Evolutionary conservation across 2,888 invertebrate species (phyloP), one percentile per base, ranked within the genome.

Genomic region (Drosophila tripunctata): DNA sequence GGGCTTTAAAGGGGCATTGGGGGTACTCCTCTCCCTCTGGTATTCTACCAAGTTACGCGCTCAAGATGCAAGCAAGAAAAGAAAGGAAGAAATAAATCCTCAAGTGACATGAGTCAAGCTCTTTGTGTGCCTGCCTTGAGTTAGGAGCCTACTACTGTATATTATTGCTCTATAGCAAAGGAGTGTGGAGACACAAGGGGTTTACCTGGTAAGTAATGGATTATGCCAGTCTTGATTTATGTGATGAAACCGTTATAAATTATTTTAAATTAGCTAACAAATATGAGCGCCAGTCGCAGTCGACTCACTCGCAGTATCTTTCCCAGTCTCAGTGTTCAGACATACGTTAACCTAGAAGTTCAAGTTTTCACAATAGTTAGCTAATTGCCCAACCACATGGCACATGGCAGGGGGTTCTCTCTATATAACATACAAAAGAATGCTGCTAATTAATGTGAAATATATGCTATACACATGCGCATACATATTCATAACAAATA

Each of bases 71-170:
- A 27, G 44, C 33, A 10, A 41, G 35, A 33, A 67, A 67, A 50
- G 66, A 76, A 84, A 88, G 83, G 83, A 84, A 84, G 83, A 87
- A 81, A 84, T 84, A 84, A 84, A 84, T 84, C 88, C 88, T 84
- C 66, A 78, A 67, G 70, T 84, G 83, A 84, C 83, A 84, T 82
- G 79, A 88, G 78, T 85, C 80, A 70, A 87, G 82, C 86, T 81
- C 73, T 81, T 76, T 76, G 74, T 78, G 61, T 56, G 67, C 64
- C 27, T 27, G 27, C 27, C 27, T 38, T 47, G 52, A 65, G 52
- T 56, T 56, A 50, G 44, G 55, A 21, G 76, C 45, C 72, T 55
- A 27, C 54, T 48, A 55, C 63, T 60, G 67, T 55, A 22, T 40
- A 27, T 27, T 27, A 27, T 10, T 27, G n/a, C n/a, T n/a, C n/a